Evolutionary conservation across 1,140 invertebrate genomes (phyloP).

Genomic region (Caenorhabditis briggsae): DNA sequence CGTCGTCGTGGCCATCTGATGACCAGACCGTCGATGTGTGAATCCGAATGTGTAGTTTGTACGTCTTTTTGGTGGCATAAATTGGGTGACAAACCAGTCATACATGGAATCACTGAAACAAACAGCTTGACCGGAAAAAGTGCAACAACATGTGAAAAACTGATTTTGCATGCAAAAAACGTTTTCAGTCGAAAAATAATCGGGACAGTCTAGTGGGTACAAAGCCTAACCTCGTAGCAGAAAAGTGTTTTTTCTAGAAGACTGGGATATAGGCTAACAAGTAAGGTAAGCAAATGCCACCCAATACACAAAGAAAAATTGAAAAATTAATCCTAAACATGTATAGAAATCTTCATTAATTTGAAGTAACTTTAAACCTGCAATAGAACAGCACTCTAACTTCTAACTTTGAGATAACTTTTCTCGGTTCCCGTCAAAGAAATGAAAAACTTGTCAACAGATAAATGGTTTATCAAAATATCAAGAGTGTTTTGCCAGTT

Average conservation of each 20-base stretch:
- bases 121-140: slow-evolving; percentile 1
- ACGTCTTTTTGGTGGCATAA: neutral
- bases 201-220: neutral
- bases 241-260: neutral
- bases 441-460: too few species aligned
- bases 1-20: slow-evolving; percentile 36
- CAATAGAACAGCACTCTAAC: too few species aligned
- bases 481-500: too few species aligned
- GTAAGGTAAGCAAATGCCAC: too few species aligned
- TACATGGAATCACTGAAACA: slow-evolving; percentile 37
- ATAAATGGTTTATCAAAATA: too few species aligned
- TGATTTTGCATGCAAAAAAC: neutral
- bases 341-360: too few species aligned
- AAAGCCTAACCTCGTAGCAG: neutral
- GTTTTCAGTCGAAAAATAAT: neutral
- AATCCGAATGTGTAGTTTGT: slow-evolving; percentile 15
- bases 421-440: too few species aligned
- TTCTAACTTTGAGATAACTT: too few species aligned
- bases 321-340: too few species aligned
- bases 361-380: too few species aligned
- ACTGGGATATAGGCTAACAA: too few species aligned
- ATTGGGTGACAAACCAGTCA: slow-evolving; percentile 27
- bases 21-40: slow-evolving; percentile 8
- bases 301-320: too few species aligned
- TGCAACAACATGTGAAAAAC: neutral